These are phyloP conservation scores for Eledona agricola DNA, from an alignment of 2,888 invertebrate genomes.

Conservation along the genomic window DNA sequence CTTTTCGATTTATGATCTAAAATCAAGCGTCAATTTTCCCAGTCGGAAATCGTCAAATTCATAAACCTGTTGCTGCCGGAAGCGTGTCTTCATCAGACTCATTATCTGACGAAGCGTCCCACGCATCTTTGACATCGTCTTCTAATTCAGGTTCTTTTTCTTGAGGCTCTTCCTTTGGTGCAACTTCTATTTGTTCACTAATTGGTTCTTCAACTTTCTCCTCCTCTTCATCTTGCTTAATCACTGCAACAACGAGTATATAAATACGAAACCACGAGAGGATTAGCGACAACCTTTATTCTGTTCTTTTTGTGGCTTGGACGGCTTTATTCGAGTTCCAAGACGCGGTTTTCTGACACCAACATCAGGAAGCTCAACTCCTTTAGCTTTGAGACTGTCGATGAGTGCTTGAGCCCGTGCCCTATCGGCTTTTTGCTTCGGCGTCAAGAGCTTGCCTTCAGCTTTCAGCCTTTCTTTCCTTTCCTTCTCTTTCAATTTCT, in stretches of 20 bases:
- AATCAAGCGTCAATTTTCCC: no score
- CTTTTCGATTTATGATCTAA: not conserved
- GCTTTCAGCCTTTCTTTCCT: conserved; percentile 91
- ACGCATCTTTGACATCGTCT: conserved; percentile 80
- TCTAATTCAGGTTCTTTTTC: conserved; percentile 55
- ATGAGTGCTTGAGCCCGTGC: conserved; percentile 89
- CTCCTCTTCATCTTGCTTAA: conserved; percentile 35
- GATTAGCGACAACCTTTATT: no score
- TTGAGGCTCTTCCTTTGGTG: conserved; percentile 48
- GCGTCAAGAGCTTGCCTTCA: conserved; percentile 94
- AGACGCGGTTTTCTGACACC: conserved; percentile 70
- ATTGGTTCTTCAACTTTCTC: conserved; percentile 50
- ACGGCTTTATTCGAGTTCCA: conserved; percentile 79
- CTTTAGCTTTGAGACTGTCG: conserved; percentile 89
- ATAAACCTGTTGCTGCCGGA: conserved; percentile 31
- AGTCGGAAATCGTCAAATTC: no score
- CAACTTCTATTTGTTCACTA: conserved; percentile 47
- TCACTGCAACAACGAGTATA: no score
- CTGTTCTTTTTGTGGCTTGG: conserved; percentile 72
- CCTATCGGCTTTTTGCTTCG: conserved; percentile 92
- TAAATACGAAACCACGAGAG: no score
- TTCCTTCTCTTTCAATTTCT: conserved; percentile 92
- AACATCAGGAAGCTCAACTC: conserved; percentile 80
- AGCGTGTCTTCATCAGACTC: conserved; percentile 61
- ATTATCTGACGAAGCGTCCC: conserved; percentile 76